A percentile compares a stretch with the other conserved stretches of the same genome.
phyloP scores from a whole-genome alignment of 1,140 invertebrate species.

The Drosophila malerkotliana region DNA sequence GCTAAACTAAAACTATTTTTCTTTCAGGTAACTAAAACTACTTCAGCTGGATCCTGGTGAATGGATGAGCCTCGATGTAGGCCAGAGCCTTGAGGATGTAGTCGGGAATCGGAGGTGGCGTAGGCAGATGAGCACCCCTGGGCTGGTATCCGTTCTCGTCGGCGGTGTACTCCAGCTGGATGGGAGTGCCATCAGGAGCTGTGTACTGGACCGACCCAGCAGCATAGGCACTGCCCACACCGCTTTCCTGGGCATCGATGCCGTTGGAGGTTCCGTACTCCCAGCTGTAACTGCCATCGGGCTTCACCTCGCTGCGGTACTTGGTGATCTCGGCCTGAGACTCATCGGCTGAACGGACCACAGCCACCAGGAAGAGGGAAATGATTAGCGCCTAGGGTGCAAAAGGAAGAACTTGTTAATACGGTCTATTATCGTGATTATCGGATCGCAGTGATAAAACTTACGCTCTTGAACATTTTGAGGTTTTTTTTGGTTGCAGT shows the following conservation, averaged over 20 bases:
- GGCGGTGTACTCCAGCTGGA: constrained; percentile 88
- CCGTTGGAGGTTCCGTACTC: constrained; percentile 87
- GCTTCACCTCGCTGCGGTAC: constrained; percentile 85
- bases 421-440: constrained; percentile 9
- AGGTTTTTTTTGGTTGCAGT: constrained; percentile 24
- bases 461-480: constrained; percentile 63
- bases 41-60: constrained; percentile 57
- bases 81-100: constrained; percentile 87
- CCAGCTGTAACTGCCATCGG: constrained; percentile 85
- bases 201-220: constrained; percentile 57
- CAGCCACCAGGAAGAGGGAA: constrained; percentile 41
- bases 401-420: neutral
- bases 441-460: constrained; percentile 12
- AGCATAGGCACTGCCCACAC: constrained; percentile 71
- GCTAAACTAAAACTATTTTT: constrained; percentile 35
- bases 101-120: constrained; percentile 91
- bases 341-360: constrained; percentile 53
- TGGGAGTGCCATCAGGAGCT: constrained; percentile 84
- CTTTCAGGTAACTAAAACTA: constrained; percentile 23
- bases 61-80: constrained; percentile 85
- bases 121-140: constrained; percentile 89
- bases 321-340: constrained; percentile 61
- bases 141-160: constrained; percentile 92
- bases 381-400: constrained; percentile 43
- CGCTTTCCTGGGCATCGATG: constrained; percentile 86